phyloP scores from a whole-genome alignment of 2,797 vertebrate genomes.

The Sebastes cheni region DNA sequence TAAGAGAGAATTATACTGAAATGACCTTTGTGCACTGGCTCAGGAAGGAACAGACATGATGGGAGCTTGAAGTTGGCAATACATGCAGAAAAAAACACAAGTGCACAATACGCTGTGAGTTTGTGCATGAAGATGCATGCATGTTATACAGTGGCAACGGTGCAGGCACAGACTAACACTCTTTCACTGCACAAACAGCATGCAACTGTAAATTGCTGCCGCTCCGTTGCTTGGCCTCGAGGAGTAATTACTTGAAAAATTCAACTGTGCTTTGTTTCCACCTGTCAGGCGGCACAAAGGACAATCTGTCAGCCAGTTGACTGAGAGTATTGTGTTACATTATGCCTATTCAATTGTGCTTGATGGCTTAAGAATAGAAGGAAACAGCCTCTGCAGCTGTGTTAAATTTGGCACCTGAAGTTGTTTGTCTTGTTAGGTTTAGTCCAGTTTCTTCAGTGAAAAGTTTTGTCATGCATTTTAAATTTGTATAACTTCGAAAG shows the following conservation, averaged over 20 bases:
- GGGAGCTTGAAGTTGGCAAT: not conserved
- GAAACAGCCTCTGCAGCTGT: not conserved
- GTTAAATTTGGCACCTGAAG: not conserved
- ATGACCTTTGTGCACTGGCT: slow-evolving; percentile 33
- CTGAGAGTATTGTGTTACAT: slow-evolving; percentile 44
- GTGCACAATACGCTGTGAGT: not conserved
- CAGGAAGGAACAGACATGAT: not conserved
- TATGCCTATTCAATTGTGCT: slow-evolving; percentile 24
- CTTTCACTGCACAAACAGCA: slow-evolving; percentile 35
- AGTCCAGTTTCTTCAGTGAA: not conserved
- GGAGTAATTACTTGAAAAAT: slow-evolving; percentile 62
- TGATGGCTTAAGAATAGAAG: slow-evolving; percentile 4
- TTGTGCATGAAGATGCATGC: not conserved
- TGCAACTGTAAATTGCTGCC: slow-evolving; percentile 56
- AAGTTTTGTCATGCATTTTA: not conserved
- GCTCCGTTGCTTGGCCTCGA: slow-evolving; percentile 44
- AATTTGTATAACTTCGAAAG: not conserved
- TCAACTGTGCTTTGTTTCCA: slow-evolving; percentile 62
- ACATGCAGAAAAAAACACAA: not conserved
- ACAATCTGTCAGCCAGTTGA: slow-evolving; percentile 47
- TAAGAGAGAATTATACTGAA: slow-evolving; percentile 27
- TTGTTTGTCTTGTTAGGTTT: not conserved
- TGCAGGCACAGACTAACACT: not conserved
- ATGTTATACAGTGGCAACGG: not conserved
- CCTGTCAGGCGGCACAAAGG: slow-evolving; percentile 55